Conservation (phyloP, 2,797 vertebrate genomes). For the Nyctibius grandis region DNA sequence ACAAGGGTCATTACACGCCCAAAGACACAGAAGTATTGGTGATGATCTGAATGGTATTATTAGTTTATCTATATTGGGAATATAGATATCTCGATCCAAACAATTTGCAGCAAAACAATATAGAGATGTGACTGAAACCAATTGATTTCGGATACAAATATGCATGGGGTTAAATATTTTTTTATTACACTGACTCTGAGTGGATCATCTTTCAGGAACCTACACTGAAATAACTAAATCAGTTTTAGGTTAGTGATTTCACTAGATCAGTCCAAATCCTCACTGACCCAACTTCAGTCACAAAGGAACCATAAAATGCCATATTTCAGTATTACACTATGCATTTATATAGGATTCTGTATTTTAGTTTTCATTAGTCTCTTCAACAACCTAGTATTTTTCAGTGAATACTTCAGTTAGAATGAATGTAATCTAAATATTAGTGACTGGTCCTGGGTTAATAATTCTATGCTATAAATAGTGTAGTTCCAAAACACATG, state of each 20-base stretch:
- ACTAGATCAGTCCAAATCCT: background rate
- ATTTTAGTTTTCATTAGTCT: background rate
- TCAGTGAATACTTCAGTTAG: background rate
- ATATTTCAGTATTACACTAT: background rate
- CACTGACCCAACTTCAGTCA: background rate
- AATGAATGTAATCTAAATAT: background rate
- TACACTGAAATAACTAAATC: background rate
- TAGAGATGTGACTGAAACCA: background rate
- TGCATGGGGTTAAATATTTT: background rate
- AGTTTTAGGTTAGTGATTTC: background rate
- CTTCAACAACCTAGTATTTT: background rate
- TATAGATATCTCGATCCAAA: background rate
- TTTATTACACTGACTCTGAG: background rate
- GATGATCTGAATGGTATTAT: background rate
- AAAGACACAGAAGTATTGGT: background rate
- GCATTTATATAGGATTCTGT: background rate
- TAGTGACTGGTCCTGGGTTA: background rate
- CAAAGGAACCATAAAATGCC: background rate
- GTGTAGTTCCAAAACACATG: background rate
- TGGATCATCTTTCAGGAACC: background rate
- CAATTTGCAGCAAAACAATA: background rate
- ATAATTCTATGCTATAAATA: background rate
- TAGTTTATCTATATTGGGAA: background rate
- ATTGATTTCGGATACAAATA: background rate
- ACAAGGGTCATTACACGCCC: background rate